These are phyloP conservation scores for Vombatus ursinus DNA, from an alignment of 2,113 vertebrate species.

Conservation along the genomic window DNA sequence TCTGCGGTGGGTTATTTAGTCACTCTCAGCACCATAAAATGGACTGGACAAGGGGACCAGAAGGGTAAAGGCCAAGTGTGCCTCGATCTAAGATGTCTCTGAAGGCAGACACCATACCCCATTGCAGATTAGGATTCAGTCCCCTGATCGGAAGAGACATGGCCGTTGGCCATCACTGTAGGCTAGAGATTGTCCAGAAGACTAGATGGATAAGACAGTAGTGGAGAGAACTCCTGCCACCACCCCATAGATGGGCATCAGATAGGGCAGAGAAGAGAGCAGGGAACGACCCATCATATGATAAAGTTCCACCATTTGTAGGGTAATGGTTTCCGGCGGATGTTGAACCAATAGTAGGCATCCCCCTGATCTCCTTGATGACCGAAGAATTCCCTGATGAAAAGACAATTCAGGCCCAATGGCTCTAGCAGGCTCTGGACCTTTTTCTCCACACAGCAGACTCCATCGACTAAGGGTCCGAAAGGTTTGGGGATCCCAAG, in stretches of 20 bases:
- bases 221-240: neutral
- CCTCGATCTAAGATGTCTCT: neutral
- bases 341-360: constrained; percentile 88
- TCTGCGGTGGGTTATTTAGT: neutral
- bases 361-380: constrained; percentile 87
- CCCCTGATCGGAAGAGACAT: neutral
- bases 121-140: neutral
- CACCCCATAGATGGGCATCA: neutral
- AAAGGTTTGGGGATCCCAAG: constrained; percentile 92
- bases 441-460: constrained; percentile 73
- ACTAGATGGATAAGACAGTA: neutral
- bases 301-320: constrained; percentile 90
- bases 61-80: neutral
- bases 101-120: neutral
- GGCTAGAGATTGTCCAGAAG: neutral
- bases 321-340: constrained; percentile 81
- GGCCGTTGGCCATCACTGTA: neutral
- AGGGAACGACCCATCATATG: constrained; percentile 59
- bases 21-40: neutral
- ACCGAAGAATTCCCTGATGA: constrained; percentile 86
- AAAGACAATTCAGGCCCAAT: constrained; percentile 75
- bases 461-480: constrained; percentile 85
- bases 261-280: neutral
- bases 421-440: constrained; percentile 54
- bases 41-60: neutral